These are phyloP conservation scores for Sthenelais limicola DNA, from an alignment of 2,888 invertebrate genomes.

Conservation along the genomic window DNA sequence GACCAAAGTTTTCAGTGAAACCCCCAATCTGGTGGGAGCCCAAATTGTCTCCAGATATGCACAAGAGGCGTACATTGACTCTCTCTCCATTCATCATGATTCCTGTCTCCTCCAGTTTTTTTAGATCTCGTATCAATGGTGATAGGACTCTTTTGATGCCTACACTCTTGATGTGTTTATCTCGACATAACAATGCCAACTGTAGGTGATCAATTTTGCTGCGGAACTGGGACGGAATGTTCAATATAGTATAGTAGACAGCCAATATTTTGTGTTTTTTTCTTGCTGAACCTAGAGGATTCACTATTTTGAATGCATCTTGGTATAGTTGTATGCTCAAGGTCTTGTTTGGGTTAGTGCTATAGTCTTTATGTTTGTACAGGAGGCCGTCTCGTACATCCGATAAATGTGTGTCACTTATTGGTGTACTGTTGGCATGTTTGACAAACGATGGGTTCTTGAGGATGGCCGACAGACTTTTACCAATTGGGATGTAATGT, in stretches of 20 bases:
- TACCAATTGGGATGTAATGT: background rate
- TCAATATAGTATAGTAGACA: constrained; percentile 43
- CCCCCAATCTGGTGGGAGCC: background rate
- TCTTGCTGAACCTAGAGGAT: constrained; percentile 46
- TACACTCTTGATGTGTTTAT: constrained; percentile 34
- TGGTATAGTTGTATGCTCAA: background rate
- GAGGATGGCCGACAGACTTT: background rate
- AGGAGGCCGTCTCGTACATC: background rate
- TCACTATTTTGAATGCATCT: constrained; percentile 47
- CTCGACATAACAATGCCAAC: constrained; percentile 34
- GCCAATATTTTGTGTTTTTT: constrained; percentile 46
- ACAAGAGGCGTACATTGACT: background rate
- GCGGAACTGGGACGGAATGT: constrained; percentile 35
- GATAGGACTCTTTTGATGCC: background rate
- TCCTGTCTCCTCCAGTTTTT: background rate
- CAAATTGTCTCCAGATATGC: constrained; percentile 1
- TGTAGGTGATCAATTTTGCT: constrained; percentile 40
- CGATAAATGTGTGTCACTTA: background rate
- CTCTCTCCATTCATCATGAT: background rate
- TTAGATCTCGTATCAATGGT: background rate
- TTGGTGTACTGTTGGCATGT: background rate
- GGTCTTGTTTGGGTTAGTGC: background rate
- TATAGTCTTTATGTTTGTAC: background rate
- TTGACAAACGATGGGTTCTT: background rate
- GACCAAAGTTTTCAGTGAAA: background rate